Percentiles rank a stretch among this genome's conserved stretches.
These are phyloP conservation scores for Oligia fasciuncula DNA, from an alignment of 2,888 invertebrate genomes.

Conservation along the genomic window DNA sequence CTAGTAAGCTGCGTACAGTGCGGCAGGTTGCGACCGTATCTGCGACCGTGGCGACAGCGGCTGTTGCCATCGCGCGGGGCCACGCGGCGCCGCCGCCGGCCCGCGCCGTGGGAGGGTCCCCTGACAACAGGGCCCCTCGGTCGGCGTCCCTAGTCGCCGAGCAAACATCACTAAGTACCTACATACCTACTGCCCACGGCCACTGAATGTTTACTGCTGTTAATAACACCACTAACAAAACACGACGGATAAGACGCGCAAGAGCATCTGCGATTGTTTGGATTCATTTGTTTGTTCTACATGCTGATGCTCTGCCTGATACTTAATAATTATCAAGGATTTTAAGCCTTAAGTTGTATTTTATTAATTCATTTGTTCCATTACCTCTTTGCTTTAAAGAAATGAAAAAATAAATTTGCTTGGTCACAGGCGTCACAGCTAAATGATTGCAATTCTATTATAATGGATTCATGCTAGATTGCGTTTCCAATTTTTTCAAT, in stretches of 20 bases:
- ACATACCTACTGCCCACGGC: conserved; percentile 62
- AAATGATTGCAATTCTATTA: conserved; percentile 56
- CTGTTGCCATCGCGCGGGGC: conserved; percentile 57
- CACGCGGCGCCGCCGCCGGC: conserved; percentile 27
- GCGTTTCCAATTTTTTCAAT: conserved; percentile 63
- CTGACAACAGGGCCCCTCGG: conserved; percentile 62
- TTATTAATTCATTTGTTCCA: conserved; percentile 27
- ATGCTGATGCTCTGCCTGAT: conserved; percentile 19
- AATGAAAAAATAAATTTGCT: conserved; percentile 32
- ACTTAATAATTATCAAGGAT: conserved; percentile 15
- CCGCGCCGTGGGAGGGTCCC: conserved; percentile 68
- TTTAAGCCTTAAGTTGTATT: conserved; percentile 23
- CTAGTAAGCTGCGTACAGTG: conserved; percentile 87
- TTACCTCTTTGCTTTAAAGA: conserved; percentile 5
- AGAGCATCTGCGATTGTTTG: conserved; percentile 44
- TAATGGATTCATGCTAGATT: conserved; percentile 58
- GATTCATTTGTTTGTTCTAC: conserved; percentile 38
- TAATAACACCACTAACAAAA: conserved; percentile 56
- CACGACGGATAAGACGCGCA: conserved; percentile 39
- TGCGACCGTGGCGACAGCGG: conserved; percentile 72
- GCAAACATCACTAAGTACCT: conserved; percentile 62
- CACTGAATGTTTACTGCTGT: conserved; percentile 60
- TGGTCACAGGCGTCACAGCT: conserved; percentile 30
- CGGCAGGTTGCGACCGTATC: conserved; percentile 79
- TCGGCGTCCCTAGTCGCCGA: conserved; percentile 56